Evolutionary conservation across 92 coral and sea anemone genomes (phyloP), one percentile per base, ranked within the genome.

Genomic region (Chrysogorgia sp.): DNA sequence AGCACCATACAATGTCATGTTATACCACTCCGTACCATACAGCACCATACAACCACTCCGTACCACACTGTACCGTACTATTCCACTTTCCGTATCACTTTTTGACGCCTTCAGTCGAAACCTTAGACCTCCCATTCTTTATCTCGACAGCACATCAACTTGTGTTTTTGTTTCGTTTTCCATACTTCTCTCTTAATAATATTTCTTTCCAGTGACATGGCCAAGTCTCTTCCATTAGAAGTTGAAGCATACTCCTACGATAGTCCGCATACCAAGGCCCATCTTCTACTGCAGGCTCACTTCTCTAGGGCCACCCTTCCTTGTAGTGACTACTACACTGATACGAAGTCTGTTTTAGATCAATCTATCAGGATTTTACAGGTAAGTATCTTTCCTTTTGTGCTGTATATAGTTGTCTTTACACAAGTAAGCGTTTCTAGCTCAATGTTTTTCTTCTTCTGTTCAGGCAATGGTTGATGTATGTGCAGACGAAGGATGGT

Each of bases 391-490:
- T 63, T 14, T 63, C 2, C 53, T 6, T 7, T 2, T 47, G 53
- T 6, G 53, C n/a, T 47, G 10, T 47, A 6, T 7, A n/a, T 6
- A 47, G 5, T 5, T 12, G 12, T 37, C 6, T 37, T 5, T 37
- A 12, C 12, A 37, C 12, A 12, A 12, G 43, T 37, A 37, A 4
- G 12, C 12, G 43, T 37, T 4, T 37, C 5, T 37, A 37, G n/a
- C 12, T 4, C 0, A 21, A 3, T 19, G 20, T 12, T n/a, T n/a
- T n/a, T n/a, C n/a, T n/a, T n/a, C n/a, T n/a, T n/a, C n/a, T n/a
- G n/a, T n/a, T 10, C 72, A 94, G 98, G 98, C 98, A 19, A 94
- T 94, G 98, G 83, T 96, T 40, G 99, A 96, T 84, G 86, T 91
- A n/a, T 89, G 92, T 3, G 96, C 99, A 29, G 96, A 93, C 41